Conservation (phyloP, 2,113 vertebrate genomes). For the Stegastes partitus region DNA sequence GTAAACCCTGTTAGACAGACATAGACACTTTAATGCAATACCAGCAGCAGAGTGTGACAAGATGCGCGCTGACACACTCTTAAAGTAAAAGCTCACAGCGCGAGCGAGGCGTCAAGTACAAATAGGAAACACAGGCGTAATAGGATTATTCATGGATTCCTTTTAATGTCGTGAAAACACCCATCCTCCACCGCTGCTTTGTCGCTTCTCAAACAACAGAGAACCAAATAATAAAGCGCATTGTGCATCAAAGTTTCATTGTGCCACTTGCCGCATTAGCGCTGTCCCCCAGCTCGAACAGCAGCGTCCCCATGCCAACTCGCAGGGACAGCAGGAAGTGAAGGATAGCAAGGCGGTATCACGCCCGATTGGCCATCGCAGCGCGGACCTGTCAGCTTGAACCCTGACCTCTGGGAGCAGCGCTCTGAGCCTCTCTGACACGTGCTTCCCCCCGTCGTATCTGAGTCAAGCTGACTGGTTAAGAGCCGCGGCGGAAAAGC, state of each 20-base stretch:
- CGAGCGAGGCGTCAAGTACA: slow-evolving; percentile 42
- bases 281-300: slow-evolving; percentile 11
- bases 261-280: slow-evolving; percentile 65
- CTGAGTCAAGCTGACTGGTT: slow-evolving; percentile 81
- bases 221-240: slow-evolving; percentile 62
- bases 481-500: slow-evolving; percentile 76
- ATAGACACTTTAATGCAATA: slow-evolving; percentile 30
- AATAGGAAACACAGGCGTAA: slow-evolving; percentile 62
- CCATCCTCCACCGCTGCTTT: slow-evolving; percentile 44
- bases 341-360: slow-evolving; percentile 58
- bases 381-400: slow-evolving; percentile 75
- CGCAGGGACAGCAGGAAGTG: slow-evolving; percentile 71
- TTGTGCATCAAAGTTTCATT: slow-evolving; percentile 75
- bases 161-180: slow-evolving; percentile 73
- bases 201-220: slow-evolving; percentile 45
- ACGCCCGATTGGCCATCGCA: slow-evolving; percentile 74
- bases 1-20: slow-evolving; percentile 11
- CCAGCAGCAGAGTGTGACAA: slow-evolving; percentile 47
- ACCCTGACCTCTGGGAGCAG: slow-evolving; percentile 75
- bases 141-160: slow-evolving; percentile 74
- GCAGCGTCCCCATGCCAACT: slow-evolving; percentile 33
- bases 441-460: slow-evolving; percentile 64
- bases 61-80: slow-evolving; percentile 49
- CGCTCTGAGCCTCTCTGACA: slow-evolving; percentile 76
- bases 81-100: slow-evolving; percentile 58